Percentiles rank a stretch among this genome's conserved stretches.
Conservation (phyloP, 2,888 invertebrate genomes). For the Aporophyla nigra region DNA sequence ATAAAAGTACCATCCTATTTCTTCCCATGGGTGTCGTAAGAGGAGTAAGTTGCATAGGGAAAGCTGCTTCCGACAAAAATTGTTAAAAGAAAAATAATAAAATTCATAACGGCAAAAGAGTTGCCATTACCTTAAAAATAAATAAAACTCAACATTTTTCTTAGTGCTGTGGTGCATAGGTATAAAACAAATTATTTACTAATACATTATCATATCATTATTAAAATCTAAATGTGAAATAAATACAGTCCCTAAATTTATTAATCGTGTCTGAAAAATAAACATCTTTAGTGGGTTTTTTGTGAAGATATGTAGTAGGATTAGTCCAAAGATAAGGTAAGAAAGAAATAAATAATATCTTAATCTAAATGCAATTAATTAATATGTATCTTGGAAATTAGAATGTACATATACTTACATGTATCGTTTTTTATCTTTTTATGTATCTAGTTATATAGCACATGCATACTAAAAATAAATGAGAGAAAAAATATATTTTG, state of each 20-base stretch:
- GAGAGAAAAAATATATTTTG: background rate
- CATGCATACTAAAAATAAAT: background rate
- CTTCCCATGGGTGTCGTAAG: too few species aligned
- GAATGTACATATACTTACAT: background rate
- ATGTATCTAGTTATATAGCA: background rate
- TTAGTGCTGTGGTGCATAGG: background rate
- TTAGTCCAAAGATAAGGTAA: background rate
- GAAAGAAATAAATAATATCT: background rate
- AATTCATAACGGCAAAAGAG: background rate
- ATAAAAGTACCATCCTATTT: too few species aligned
- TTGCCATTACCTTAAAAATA: background rate
- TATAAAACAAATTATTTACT: background rate
- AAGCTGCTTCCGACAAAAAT: background rate
- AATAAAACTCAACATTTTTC: background rate
- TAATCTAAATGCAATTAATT: background rate
- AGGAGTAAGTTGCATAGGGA: too few species aligned
- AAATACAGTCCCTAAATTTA: background rate
- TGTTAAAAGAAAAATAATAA: background rate
- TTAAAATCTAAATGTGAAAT: background rate
- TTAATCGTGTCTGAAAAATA: slow-evolving; percentile 4
- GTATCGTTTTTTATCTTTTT: background rate
- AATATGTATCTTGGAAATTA: background rate
- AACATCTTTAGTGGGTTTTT: background rate
- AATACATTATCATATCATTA: background rate
- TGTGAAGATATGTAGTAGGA: background rate